These are phyloP conservation scores for Micromesistius poutassou DNA, from an alignment of 2,797 vertebrate species.

Conservation along the genomic window DNA sequence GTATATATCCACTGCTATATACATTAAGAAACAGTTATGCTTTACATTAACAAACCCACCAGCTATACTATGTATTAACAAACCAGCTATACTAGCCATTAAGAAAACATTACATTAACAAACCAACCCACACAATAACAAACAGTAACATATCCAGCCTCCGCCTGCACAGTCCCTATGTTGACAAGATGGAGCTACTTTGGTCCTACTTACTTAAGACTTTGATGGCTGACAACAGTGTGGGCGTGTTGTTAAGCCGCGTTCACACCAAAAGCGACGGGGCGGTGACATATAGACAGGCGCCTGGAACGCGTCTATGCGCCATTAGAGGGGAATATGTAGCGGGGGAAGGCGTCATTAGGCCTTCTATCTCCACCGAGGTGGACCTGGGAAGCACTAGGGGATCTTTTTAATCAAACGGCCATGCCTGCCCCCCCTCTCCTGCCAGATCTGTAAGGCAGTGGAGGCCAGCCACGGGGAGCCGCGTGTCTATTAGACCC, in stretches of 20 bases:
- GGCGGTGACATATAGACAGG: no score
- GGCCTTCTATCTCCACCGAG: constrained; percentile 32
- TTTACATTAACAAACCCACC: neutral
- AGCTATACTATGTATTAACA: no score
- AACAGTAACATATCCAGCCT: neutral
- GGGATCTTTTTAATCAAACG: constrained; percentile 53
- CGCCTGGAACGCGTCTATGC: no score
- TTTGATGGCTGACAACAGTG: constrained; percentile 12
- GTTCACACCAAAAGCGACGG: no score
- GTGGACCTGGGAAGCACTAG: constrained; percentile 41
- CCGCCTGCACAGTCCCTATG: neutral
- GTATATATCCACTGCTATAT: no score
- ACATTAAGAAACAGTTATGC: no score
- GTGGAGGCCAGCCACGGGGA: constrained; percentile 42
- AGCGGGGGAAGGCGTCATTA: constrained; percentile 49
- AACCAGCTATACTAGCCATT: no score
- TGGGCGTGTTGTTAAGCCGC: constrained; percentile 48
- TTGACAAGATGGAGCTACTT: neutral
- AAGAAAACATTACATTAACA: no score
- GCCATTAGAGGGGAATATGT: constrained; percentile 38
- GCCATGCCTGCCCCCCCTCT: constrained; percentile 43
- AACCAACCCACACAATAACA: neutral
- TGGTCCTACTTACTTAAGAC: neutral
- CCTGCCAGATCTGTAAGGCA: constrained; percentile 27
- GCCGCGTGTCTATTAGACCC: constrained; percentile 50